These are phyloP conservation scores for Poicephalus meyeri DNA, from an alignment of 2,113 vertebrate genomes.

Conservation along the genomic window DNA sequence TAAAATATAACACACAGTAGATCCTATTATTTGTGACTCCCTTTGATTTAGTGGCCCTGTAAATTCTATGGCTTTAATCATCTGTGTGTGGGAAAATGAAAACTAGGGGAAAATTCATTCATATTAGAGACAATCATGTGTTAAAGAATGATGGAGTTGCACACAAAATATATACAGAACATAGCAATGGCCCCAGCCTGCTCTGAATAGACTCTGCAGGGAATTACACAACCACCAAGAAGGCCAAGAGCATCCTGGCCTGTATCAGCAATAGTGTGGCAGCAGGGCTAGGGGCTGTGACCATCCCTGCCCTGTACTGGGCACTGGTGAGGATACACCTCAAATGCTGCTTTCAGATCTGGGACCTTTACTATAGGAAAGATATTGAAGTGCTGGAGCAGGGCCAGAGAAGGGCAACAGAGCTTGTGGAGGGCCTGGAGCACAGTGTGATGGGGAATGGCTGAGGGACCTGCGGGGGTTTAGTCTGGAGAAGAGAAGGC, in stretches of 20 bases:
- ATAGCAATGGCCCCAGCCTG: not conserved
- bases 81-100: not conserved
- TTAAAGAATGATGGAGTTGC: not conserved
- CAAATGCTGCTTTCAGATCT: rapidly evolving
- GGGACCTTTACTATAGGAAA: not conserved
- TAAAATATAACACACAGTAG: not conserved
- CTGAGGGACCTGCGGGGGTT: not conserved
- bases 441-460: not conserved
- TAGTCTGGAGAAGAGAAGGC: not conserved
- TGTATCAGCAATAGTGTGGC: rapidly evolving
- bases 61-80: not conserved
- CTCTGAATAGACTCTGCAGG: not conserved
- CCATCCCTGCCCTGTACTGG: rapidly evolving
- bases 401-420: rapidly evolving
- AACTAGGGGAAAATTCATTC: not conserved
- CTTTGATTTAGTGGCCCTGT: not conserved
- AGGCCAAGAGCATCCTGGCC: rapidly evolving
- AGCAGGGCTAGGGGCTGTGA: not conserved
- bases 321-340: too few relatives aligned
- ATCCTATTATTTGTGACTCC: not conserved
- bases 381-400: rapidly evolving
- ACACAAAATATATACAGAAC: not conserved
- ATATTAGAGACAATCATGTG: not conserved
- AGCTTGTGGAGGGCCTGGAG: not conserved
- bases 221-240: not conserved